These are phyloP conservation scores for Tenebrosternarchus preto DNA, from an alignment of 2,113 vertebrate genomes.

Conservation along the genomic window DNA sequence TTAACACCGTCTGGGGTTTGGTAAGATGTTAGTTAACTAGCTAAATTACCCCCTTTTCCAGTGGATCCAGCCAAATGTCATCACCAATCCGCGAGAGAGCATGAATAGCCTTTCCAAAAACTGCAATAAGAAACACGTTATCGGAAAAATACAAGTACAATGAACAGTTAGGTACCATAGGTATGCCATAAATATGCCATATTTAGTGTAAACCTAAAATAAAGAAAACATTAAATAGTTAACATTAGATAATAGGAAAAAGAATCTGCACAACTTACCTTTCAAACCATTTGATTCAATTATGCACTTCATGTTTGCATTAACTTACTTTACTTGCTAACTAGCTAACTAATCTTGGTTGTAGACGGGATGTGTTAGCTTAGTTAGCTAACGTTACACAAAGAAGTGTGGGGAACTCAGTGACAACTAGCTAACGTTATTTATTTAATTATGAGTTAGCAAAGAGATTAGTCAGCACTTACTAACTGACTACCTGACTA, in stretches of 20 bases:
- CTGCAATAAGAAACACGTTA: conserved; percentile 63
- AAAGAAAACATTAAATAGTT: too few relatives aligned
- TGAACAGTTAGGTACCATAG: too few relatives aligned
- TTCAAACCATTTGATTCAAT: conserved; percentile 69
- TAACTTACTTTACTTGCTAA: neutral
- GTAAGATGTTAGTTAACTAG: too few relatives aligned
- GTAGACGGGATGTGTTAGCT: neutral
- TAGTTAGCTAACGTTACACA: neutral
- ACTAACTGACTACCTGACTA: too few relatives aligned
- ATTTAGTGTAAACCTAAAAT: neutral
- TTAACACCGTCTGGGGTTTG: too few relatives aligned
- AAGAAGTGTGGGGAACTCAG: too few relatives aligned
- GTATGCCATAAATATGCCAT: too few relatives aligned
- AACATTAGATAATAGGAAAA: neutral
- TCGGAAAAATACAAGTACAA: too few relatives aligned
- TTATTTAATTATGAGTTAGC: too few relatives aligned
- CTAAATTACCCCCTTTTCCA: conserved; percentile 81
- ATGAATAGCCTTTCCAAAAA: conserved; percentile 87
- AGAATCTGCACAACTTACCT: conserved; percentile 54
- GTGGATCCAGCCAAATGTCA: conserved; percentile 88
- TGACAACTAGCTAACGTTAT: too few relatives aligned
- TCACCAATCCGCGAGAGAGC: conserved; percentile 86
- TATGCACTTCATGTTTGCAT: conserved; percentile 67
- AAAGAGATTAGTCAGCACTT: too few relatives aligned
- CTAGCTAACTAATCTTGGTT: neutral